Evolutionary conservation across 2,888 invertebrate species (phyloP).

Genomic region (Nephrotoma flavescens): DNA sequence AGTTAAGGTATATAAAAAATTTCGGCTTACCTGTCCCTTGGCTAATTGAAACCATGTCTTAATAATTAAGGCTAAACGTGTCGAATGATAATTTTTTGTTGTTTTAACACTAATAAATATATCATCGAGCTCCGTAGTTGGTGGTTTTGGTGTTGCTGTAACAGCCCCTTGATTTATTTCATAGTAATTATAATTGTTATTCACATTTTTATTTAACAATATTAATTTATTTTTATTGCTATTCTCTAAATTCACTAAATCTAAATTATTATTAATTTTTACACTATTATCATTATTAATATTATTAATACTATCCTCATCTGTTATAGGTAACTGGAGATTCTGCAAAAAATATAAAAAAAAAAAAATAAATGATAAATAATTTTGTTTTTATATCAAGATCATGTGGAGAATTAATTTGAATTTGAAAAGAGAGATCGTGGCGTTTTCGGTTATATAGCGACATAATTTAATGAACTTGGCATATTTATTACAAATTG

Average conservation of each 20-base stretch:
- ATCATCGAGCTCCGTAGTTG: slow-evolving; percentile 62
- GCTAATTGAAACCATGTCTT: slow-evolving; percentile 94
- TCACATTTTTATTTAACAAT: not conserved
- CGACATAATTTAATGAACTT: not conserved
- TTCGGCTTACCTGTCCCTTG: slow-evolving; percentile 62
- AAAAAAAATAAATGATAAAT: not conserved
- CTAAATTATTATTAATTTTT: not conserved
- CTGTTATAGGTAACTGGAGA: not conserved
- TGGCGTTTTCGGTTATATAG: not conserved
- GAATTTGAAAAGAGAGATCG: not conserved
- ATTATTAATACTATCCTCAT: not conserved
- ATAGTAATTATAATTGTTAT: slow-evolving; percentile 4
- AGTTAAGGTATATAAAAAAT: not conserved
- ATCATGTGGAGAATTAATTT: not conserved
- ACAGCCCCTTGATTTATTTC: slow-evolving; percentile 30
- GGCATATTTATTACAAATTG: not conserved
- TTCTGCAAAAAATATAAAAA: not conserved
- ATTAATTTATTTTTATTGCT: not conserved
- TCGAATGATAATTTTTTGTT: slow-evolving; percentile 71
- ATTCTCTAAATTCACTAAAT: not conserved
- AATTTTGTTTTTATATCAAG: not conserved
- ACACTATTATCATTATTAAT: not conserved
- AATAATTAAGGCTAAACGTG: slow-evolving; percentile 71
- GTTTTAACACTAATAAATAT: slow-evolving; percentile 94
- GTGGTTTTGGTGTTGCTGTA: slow-evolving; percentile 36